phyloP scores from a whole-genome alignment of 2,113 vertebrate genomes.

The Megatriorchis doriae region DNA sequence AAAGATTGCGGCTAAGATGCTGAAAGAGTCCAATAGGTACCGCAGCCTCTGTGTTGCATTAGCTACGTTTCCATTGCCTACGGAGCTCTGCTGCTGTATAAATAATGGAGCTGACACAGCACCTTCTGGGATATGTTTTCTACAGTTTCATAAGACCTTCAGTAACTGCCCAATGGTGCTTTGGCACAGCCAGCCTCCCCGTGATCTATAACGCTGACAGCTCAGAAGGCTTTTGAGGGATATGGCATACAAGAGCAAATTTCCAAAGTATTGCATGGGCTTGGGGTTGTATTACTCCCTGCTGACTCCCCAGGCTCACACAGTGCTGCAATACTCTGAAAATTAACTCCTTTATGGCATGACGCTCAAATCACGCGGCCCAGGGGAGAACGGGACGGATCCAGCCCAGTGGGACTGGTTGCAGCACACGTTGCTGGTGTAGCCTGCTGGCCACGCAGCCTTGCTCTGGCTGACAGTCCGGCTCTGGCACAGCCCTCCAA shows the following conservation, averaged over 20 bases:
- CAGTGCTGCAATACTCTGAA: not conserved
- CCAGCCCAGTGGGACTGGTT: not conserved
- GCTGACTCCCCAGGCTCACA: not conserved
- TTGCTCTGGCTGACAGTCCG: not conserved
- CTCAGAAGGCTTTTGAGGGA: constrained; percentile 25
- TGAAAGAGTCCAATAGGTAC: not conserved
- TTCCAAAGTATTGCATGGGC: constrained; percentile 26
- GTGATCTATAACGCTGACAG: not conserved
- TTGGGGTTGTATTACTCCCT: constrained; percentile 35
- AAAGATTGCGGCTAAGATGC: not conserved
- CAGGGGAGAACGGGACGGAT: not conserved
- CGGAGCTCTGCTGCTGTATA: not conserved
- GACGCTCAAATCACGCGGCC: accelerated
- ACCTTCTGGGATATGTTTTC: constrained; percentile 30
- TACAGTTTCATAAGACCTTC: not conserved
- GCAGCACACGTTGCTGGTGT: not conserved
- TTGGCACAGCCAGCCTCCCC: not conserved
- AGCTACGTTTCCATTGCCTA: not conserved
- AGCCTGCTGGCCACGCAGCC: not conserved
- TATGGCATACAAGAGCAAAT: not conserved
- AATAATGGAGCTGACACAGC: constrained; percentile 35
- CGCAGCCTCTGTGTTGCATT: accelerated
- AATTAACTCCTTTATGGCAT: not conserved
- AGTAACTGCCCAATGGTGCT: not conserved
- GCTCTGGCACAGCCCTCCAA: not conserved